Conservation (phyloP, 2,113 vertebrate species). For the Malurus elegans region DNA sequence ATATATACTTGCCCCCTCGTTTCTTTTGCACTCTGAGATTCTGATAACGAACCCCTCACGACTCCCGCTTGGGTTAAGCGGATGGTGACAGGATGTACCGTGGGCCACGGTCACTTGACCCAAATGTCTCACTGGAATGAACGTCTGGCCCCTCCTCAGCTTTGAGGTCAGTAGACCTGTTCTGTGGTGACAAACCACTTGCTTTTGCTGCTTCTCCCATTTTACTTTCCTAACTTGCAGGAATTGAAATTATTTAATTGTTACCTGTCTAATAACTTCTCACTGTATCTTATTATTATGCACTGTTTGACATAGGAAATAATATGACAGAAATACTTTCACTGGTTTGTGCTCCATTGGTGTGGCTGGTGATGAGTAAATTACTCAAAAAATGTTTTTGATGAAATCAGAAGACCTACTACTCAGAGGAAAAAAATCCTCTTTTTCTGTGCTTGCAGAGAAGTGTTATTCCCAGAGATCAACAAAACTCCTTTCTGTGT, state of each 20-base stretch:
- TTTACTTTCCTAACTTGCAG: not conserved
- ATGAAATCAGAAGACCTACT: slow-evolving; percentile 14
- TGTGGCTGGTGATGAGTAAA: slow-evolving; percentile 18
- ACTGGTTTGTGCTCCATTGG: not conserved
- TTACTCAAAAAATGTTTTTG: slow-evolving; percentile 10
- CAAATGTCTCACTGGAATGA: not conserved
- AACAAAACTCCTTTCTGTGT: not conserved
- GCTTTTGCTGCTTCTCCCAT: not conserved
- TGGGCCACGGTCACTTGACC: too few species aligned
- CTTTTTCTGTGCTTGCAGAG: not conserved
- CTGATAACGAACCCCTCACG: too few species aligned
- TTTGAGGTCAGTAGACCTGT: not conserved
- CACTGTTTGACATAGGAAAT: slow-evolving; percentile 25
- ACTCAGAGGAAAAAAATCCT: not conserved
- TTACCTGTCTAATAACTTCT: not conserved
- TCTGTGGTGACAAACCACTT: not conserved
- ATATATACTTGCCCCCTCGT: too few species aligned
- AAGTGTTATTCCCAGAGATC: not conserved
- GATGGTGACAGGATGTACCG: not conserved
- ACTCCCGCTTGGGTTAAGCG: too few species aligned
- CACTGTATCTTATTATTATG: not conserved
- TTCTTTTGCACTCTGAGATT: too few species aligned
- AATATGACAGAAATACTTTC: not conserved
- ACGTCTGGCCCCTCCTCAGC: fast-evolving
- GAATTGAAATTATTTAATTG: not conserved